phyloP scores from a whole-genome alignment of 2,797 vertebrate genomes.

The Microcaecilia unicolor region DNA sequence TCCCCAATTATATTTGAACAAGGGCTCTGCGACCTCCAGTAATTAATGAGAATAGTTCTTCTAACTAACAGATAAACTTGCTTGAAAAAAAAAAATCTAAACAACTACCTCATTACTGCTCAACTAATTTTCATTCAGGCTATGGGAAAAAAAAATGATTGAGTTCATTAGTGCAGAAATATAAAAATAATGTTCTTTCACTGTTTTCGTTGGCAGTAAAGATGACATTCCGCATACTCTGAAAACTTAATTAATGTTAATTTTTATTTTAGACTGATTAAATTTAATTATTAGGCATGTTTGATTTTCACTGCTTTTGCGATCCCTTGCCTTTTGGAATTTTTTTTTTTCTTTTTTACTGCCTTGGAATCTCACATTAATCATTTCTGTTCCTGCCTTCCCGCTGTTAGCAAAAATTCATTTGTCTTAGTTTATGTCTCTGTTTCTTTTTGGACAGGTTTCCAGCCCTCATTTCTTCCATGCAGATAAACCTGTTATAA shows the following conservation, averaged over 20 bases:
- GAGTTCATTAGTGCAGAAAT: conserved; percentile 42
- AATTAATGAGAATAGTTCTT: conserved; percentile 47
- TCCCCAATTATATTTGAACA: conserved; percentile 24
- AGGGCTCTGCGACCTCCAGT: conserved; percentile 23
- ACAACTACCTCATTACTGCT: conserved; percentile 49
- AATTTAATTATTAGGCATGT: too few species aligned
- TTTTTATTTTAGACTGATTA: too few species aligned
- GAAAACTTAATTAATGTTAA: too few species aligned
- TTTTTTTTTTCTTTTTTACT: too few species aligned
- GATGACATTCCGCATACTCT: conserved; percentile 26
- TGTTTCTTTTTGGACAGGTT: conserved; percentile 26
- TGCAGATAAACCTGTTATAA: conserved; percentile 24
- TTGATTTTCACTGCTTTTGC: too few species aligned
- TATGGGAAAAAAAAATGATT: conserved; percentile 49
- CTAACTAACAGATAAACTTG: conserved; percentile 51
- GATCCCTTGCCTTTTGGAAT: too few species aligned
- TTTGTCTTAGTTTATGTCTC: conserved; percentile 14
- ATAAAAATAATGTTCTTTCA: conserved; percentile 29
- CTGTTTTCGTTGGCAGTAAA: conserved; percentile 30
- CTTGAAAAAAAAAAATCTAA: conserved; percentile 48
- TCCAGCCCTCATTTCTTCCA: conserved; percentile 28
- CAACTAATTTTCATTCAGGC: conserved; percentile 57
- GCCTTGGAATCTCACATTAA: too few species aligned
- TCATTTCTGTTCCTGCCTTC: conserved; percentile 8
- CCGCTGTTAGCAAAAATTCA: conserved; percentile 22